A percentile compares a stretch with the other conserved stretches of the same genome.
phyloP scores from a whole-genome alignment of 2,888 invertebrate species.

The Conus canariensis region DNA sequence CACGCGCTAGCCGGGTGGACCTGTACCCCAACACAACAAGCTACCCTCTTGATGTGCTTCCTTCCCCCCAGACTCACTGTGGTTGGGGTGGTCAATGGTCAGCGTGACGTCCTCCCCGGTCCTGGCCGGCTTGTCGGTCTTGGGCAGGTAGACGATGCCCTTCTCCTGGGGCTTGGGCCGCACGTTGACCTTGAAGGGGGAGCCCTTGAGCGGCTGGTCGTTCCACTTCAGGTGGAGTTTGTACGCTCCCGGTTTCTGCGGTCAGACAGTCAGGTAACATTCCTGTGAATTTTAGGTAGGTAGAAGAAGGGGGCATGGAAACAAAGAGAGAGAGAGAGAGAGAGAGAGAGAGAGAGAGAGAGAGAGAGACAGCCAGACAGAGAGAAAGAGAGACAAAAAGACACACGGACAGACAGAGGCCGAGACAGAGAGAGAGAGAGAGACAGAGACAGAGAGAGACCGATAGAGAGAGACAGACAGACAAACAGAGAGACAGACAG shows the following conservation, averaged over 20 bases:
- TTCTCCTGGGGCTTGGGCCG: slow-evolving; percentile 49
- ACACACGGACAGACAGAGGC: not conserved
- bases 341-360: not conserved
- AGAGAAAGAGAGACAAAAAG: not conserved
- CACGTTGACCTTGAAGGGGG: slow-evolving; percentile 70
- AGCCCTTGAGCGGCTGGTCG: slow-evolving; percentile 65
- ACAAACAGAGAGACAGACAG: not conserved
- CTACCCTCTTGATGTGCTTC: too few relatives aligned
- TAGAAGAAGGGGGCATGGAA: too few relatives aligned
- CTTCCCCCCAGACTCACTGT: slow-evolving; percentile 56
- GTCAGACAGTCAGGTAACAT: slow-evolving; percentile 50
- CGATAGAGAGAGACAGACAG: not conserved
- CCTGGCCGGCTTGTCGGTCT: not conserved
- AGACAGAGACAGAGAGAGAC: not conserved
- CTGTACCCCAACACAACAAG: too few relatives aligned
- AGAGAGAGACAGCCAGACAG: not conserved
- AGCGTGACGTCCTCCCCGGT: slow-evolving; percentile 63
- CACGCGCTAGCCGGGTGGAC: too few relatives aligned
- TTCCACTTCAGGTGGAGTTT: slow-evolving; percentile 69
- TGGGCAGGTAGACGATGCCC: not conserved
- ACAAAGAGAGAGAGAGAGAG: too few relatives aligned
- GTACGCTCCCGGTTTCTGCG: slow-evolving; percentile 65
- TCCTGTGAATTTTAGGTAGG: too few relatives aligned
- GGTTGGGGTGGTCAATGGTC: slow-evolving; percentile 65
- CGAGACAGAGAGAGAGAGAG: not conserved